Base-by-base conservation (phyloP, 2,113 vertebrate genomes). In the Salvelinus fontinalis region DNA sequence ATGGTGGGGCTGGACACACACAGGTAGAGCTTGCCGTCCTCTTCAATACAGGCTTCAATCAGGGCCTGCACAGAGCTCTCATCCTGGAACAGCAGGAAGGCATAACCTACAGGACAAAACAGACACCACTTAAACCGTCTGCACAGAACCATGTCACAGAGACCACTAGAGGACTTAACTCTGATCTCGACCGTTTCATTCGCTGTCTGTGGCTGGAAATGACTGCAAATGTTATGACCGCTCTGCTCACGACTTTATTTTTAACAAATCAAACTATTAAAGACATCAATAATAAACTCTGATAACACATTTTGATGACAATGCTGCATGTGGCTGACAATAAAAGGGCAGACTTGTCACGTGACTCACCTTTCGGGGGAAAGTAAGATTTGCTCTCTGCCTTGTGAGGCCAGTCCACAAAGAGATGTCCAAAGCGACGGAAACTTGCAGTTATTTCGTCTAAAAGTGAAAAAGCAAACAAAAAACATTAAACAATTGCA, bases 1-100 rank as follows among this genome's bases (percentile, higher is more conserved):
- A 99, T 99, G 85, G 98, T 99, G 87, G 98, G 97, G 87, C 98
- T 99, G 85, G 97, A 99, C 77, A 99, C 98, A 77, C 98, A 99
- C 44, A 99, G 94, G 91, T 99, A 99, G 81, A 99, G 96, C 84
- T 99, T 99, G 70, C 97, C 96, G 74, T 99, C 98, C 86, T 99
- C 98, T 89, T 99, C 97, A 85, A 99, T 99, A 77, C 98, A 99
- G 0, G 98, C 97, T 74, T 99, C 97, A 82, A 99, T 99, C 89
- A 99, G 92, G 86, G 98, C 97, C 93, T 99, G 98, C 68, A 99
- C 98, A 65, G 98, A 99, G 92, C 97, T 99, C 92, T 99, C 97
- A 79, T 99, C 97, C 95, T 99, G 98, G 90, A 99, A 99, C 60
- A 99, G 95, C 90, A 99, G 95, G 93, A 99, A 99, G 76, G 98